Conservation (phyloP, 1,140 invertebrate genomes). For the Drosophila burlai region DNA sequence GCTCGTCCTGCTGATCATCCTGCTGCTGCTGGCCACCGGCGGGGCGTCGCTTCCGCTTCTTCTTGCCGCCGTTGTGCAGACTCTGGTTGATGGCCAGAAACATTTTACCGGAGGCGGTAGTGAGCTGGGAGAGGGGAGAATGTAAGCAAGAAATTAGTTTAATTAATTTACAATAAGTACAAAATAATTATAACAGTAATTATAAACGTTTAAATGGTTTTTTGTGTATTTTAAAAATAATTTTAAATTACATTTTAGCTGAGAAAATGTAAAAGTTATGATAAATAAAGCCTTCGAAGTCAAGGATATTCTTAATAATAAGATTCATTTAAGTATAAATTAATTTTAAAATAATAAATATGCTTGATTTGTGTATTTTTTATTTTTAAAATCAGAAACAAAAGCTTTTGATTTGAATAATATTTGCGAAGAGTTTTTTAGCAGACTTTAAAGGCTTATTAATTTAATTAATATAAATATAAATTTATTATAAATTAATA, state of each 20-base stretch:
- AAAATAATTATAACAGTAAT: neutral
- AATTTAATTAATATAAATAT: too few species aligned
- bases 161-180: neutral
- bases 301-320: neutral
- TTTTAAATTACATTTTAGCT: too few species aligned
- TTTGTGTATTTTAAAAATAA: neutral
- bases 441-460: too few species aligned
- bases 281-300: neutral
- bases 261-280: neutral
- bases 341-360: neutral
- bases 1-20: slow-evolving; percentile 29
- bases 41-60: slow-evolving; percentile 42
- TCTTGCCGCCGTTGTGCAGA: slow-evolving; percentile 58
- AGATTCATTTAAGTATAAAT: neutral
- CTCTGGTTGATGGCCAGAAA: slow-evolving; percentile 81
- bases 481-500: too few species aligned
- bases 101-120: slow-evolving; percentile 51
- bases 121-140: neutral
- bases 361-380: neutral
- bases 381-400: neutral
- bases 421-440: too few species aligned
- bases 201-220: neutral
- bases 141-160: neutral
- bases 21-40: slow-evolving; percentile 5
- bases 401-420: neutral